Percentiles rank a stretch among this genome's conserved stretches.
Evolutionary conservation across 1,140 invertebrate species (phyloP).

Genomic region (Euura lappo): DNA sequence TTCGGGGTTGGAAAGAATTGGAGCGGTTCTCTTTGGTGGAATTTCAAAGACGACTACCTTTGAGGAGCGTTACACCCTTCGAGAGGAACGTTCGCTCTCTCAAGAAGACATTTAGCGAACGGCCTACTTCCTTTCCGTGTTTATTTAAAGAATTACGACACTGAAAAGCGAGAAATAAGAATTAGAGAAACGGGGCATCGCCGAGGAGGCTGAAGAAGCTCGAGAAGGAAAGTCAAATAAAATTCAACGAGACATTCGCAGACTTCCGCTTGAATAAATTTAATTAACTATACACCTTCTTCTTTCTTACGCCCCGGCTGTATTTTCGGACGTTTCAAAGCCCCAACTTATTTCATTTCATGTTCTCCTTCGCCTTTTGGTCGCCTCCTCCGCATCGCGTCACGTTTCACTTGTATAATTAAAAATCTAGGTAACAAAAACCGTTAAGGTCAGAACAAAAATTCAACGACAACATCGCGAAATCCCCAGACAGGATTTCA

Average conservation of each 20-base stretch:
- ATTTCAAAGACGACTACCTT: neutral
- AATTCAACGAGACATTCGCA: conserved; percentile 5
- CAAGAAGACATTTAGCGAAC: neutral
- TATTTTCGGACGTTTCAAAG: too few relatives aligned
- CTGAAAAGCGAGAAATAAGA: conserved; percentile 5
- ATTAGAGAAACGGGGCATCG: neutral
- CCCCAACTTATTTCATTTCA: too few relatives aligned
- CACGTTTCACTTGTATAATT: too few relatives aligned
- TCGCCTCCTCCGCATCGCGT: too few relatives aligned
- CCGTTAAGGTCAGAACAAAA: too few relatives aligned
- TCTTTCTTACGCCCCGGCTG: too few relatives aligned
- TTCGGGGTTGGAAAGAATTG: too few relatives aligned
- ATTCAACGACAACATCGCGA: too few relatives aligned
- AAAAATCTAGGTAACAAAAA: too few relatives aligned
- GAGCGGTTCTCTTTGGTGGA: too few relatives aligned
- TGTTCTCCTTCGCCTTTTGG: too few relatives aligned
- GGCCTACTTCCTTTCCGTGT: conserved; percentile 6
- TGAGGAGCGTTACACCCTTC: neutral
- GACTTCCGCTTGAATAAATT: conserved; percentile 7
- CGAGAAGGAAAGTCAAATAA: neutral
- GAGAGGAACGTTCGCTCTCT: neutral
- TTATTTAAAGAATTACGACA: conserved; percentile 7
- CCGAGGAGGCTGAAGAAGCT: neutral
- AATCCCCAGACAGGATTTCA: neutral
- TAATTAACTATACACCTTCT: neutral